Evolutionary conservation across 2,797 vertebrate species (phyloP), one percentile per base, ranked within the genome.

Genomic region (Semaprochilodus insignis): DNA sequence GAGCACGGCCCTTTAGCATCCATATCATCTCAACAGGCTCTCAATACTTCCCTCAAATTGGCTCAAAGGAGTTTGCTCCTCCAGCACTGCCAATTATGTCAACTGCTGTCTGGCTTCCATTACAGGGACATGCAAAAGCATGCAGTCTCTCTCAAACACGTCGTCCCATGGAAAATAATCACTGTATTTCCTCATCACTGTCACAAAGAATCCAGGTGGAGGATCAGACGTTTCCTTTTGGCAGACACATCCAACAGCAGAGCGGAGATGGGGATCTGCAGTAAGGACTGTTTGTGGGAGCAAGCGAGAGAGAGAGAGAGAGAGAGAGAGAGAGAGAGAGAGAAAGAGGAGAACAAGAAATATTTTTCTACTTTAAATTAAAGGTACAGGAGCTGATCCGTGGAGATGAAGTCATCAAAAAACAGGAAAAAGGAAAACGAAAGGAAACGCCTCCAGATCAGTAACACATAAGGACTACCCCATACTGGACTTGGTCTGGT

Each of bases 311-410:
- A 1, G 67, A 8, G 5, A 4, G 25, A 15, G 34, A 17, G 40
- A 13, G 19, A 44, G 65, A 6, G 4, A 25, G 44, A 48, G 66
- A 0, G 67, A 6, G 1, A 4, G 25, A 15, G 34, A 17, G 21
- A 13, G 19, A 31, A 31, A 31, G 31, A 31, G 31, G 31, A 69
- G 57, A 77, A 27, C 0, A 14, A 70, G 76, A 85, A 77, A 77
- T 87, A 80, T 89, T 90, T 90, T 89, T 89, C 85, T 84, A 81
- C 79, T 82, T 51, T 57, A 78, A 86, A 8, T 54, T 17, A 59
- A 27, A 79, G 17, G 60, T 54, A 17, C 72, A 71, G 71, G 67
- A 85, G 65, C 69, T 78, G 66, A 25, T 60, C 25, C 8, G 27
- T 72, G 44, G 71, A 62, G 57, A 48, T 27, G 34, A 36, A 65